Conservation (phyloP, 2,113 vertebrate species). For the Vulpes ferrilata region DNA sequence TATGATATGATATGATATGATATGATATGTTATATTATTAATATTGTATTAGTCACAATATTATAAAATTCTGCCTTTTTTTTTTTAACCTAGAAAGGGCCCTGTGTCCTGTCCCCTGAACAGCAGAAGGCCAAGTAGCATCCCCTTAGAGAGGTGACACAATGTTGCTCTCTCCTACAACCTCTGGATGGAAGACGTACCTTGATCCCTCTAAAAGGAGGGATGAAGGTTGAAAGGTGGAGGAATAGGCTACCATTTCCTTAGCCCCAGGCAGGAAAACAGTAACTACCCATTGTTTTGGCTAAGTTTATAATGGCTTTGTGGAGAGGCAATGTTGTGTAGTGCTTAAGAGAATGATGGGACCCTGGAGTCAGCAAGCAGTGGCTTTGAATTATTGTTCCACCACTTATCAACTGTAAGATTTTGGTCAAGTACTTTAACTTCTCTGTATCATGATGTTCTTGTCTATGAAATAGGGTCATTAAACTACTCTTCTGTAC, state of each 20-base stretch:
- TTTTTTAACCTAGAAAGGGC: background rate
- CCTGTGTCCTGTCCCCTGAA: background rate
- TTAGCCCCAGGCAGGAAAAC: background rate
- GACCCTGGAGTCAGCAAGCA: background rate
- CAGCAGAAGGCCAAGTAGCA: background rate
- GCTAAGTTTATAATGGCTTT: background rate
- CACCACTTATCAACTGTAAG: background rate
- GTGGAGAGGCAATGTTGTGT: background rate
- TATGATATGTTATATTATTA: background rate
- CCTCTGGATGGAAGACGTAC: background rate
- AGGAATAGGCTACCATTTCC: background rate
- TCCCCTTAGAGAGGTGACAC: background rate
- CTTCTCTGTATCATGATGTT: background rate
- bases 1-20: background rate
- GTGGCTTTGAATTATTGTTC: background rate
- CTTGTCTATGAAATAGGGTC: background rate
- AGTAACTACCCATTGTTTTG: background rate
- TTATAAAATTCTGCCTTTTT: background rate
- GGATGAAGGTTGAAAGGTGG: background rate
- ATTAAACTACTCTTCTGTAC: background rate
- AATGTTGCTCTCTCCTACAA: background rate
- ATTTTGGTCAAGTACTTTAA: background rate
- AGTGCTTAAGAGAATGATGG: background rate
- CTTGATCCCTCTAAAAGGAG: background rate
- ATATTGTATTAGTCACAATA: background rate